These are phyloP conservation scores for Dendrocincla fuliginosa DNA, from an alignment of 2,797 vertebrate genomes.

Conservation along the genomic window DNA sequence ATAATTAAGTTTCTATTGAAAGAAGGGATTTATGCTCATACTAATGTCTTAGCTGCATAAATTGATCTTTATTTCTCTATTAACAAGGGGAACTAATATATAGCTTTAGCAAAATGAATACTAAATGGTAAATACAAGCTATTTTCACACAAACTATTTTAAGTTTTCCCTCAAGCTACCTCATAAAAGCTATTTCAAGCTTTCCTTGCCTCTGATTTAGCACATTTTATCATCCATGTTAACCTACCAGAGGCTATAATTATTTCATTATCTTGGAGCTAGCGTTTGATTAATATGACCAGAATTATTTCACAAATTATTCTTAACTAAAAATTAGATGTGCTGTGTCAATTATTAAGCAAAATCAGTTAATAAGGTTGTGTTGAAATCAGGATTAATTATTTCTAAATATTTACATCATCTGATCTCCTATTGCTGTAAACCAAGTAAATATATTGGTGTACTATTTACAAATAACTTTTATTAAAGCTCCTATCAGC, in stretches of 20 bases:
- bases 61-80: background rate
- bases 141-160: background rate
- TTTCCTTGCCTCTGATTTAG: background rate
- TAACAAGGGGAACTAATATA: background rate
- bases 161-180: background rate
- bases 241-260: background rate
- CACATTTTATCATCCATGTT: background rate
- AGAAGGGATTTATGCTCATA: background rate
- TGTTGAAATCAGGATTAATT: background rate
- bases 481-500: background rate
- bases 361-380: background rate
- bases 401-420: background rate
- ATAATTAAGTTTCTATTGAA: background rate
- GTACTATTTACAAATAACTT: background rate
- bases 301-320: conserved; percentile 5
- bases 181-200: conserved; percentile 14
- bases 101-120: background rate
- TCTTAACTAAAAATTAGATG: conserved; percentile 9
- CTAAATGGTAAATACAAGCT: background rate
- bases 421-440: background rate
- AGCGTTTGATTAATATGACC: conserved; percentile 9
- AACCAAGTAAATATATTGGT: background rate
- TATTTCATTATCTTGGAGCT: background rate
- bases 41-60: background rate
- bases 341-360: background rate